Percentiles rank a stretch among this genome's conserved stretches.
These are phyloP conservation scores for Allobates femoralis DNA, from an alignment of 2,797 vertebrate species.

Conservation along the genomic window DNA sequence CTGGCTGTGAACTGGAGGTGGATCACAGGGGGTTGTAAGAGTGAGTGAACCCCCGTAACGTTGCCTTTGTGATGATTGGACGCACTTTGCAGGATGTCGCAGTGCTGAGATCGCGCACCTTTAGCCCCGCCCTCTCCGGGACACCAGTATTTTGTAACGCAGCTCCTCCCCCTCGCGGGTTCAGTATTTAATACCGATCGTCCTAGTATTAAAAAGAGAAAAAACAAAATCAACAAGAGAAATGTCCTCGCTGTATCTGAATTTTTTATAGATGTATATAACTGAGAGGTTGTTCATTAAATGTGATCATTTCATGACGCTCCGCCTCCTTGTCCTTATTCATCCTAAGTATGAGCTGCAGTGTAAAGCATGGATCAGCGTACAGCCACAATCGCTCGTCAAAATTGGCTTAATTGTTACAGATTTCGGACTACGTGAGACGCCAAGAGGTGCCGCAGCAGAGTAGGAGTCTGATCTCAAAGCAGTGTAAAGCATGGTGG, in stretches of 20 bases:
- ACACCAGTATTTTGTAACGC: slow-evolving; percentile 70
- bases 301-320: slow-evolving; percentile 96
- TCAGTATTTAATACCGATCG: slow-evolving; percentile 80
- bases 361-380: neutral
- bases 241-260: slow-evolving; percentile 89
- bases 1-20: neutral
- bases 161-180: slow-evolving; percentile 65
- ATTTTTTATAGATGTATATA: slow-evolving; percentile 99
- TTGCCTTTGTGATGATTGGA: neutral
- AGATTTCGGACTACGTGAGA: too few species aligned
- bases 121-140: slow-evolving; percentile 56
- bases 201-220: slow-evolving; percentile 77
- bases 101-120: slow-evolving; percentile 55
- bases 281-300: slow-evolving; percentile 96
- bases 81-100: slow-evolving; percentile 46
- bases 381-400: too few species aligned
- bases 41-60: neutral
- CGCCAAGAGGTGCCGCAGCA: too few species aligned
- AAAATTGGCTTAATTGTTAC: too few species aligned
- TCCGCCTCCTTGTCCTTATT: neutral
- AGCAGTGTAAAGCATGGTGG: too few species aligned
- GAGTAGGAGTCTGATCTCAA: too few species aligned
- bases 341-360: neutral
- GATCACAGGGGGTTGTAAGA: neutral
- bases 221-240: slow-evolving; percentile 18